Evolutionary conservation across 2,797 vertebrate genomes (phyloP).

Genomic region (Passerculus sandwichensis): DNA sequence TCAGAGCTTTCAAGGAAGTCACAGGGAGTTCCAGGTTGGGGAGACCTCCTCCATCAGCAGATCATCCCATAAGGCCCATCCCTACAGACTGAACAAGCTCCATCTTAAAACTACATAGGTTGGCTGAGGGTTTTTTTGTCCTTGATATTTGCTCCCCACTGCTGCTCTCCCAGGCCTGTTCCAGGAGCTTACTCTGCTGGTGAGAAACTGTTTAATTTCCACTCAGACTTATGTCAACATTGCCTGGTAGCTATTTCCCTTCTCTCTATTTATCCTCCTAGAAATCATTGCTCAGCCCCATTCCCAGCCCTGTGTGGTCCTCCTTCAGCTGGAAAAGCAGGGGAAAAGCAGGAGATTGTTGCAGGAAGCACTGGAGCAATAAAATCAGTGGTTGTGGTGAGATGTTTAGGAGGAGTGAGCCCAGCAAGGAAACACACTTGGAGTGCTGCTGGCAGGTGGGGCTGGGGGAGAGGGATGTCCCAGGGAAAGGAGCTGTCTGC

Average conservation of each 20-base stretch:
- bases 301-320: slow-evolving; percentile 53
- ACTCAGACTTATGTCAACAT: slow-evolving; percentile 52
- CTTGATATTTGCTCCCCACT: background rate
- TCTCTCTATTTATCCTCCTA: slow-evolving; percentile 41
- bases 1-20: background rate
- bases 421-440: background rate
- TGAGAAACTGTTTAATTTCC: slow-evolving; percentile 55
- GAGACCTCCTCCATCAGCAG: background rate
- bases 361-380: background rate
- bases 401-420: background rate
- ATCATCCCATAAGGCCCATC: background rate
- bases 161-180: background rate
- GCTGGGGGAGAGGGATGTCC: background rate
- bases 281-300: slow-evolving; percentile 12
- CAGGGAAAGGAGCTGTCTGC: background rate
- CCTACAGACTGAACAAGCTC: background rate
- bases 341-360: background rate
- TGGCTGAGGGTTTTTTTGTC: background rate
- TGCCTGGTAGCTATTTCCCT: slow-evolving; percentile 30
- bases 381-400: background rate
- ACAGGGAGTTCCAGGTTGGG: background rate
- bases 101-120: background rate
- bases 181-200: slow-evolving; percentile 21
- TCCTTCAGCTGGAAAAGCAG: slow-evolving; percentile 16
- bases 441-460: background rate